Evolutionary conservation across 2,797 vertebrate genomes (phyloP).

Genomic region (Limnodromus scolopaceus): DNA sequence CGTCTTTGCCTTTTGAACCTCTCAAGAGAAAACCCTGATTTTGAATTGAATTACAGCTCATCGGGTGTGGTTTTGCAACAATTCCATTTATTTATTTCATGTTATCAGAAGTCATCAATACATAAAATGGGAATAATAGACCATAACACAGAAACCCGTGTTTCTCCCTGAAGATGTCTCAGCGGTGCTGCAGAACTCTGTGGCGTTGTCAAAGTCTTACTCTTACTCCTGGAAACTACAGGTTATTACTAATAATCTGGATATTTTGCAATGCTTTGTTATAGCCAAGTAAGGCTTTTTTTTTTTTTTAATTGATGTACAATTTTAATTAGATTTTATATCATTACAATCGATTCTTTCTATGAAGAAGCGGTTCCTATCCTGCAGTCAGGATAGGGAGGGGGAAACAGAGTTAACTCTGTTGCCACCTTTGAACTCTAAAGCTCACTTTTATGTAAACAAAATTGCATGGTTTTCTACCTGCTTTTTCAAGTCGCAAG

Average conservation of each 20-base stretch:
- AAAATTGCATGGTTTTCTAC: background rate
- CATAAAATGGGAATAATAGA: background rate
- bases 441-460: background rate
- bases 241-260: background rate
- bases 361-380: background rate
- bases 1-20: background rate
- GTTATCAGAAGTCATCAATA: background rate
- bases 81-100: background rate
- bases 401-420: background rate
- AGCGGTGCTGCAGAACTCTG: background rate
- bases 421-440: background rate
- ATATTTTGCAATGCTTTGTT: background rate
- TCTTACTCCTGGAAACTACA: background rate
- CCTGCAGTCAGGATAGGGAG: background rate
- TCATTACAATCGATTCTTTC: background rate
- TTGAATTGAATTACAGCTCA: background rate
- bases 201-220: too few relatives aligned
- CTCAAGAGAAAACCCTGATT: background rate
- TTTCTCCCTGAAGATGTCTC: background rate
- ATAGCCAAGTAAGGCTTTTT: background rate
- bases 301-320: background rate
- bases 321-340: background rate
- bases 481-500: background rate
- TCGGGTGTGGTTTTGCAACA: background rate
- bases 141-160: rapidly evolving